Evolutionary conservation across 2,113 vertebrate species (phyloP).

Genomic region (Nanorana parkeri): DNA sequence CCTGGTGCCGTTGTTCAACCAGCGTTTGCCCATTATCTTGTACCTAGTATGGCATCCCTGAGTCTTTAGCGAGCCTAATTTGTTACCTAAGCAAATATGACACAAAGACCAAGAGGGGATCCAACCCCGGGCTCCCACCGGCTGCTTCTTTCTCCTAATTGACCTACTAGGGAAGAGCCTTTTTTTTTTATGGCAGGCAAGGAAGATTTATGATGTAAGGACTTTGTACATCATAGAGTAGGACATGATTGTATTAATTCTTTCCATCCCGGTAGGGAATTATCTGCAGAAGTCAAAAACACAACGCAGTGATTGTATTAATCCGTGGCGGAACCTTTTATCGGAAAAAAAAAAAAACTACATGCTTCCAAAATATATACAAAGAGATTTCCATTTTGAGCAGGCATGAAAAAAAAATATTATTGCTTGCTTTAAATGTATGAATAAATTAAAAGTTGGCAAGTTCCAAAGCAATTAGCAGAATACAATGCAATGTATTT

Average conservation of each 20-base stretch:
- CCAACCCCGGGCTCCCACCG: neutral
- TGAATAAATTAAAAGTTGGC: neutral
- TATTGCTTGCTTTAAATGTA: neutral
- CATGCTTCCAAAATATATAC: neutral
- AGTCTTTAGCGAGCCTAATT: constrained; percentile 18
- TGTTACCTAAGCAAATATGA: constrained; percentile 40
- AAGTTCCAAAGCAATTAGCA: neutral
- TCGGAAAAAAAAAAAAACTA: neutral
- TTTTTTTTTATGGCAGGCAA: neutral
- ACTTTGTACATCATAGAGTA: neutral
- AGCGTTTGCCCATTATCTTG: constrained; percentile 1
- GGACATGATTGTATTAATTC: constrained; percentile 16
- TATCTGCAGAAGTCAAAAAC: neutral
- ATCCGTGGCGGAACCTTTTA: neutral
- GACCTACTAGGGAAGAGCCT: neutral
- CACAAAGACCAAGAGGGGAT: neutral
- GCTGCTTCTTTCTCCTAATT: constrained; percentile 4
- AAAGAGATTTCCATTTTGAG: neutral
- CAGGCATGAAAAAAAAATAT: no score
- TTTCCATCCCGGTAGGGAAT: neutral
- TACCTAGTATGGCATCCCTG: neutral
- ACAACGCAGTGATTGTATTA: neutral
- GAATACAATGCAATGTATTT: neutral
- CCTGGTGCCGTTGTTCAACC: neutral
- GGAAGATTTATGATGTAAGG: constrained; percentile 13